A percentile compares a stretch with the other conserved stretches of the same genome.
Evolutionary conservation across 2,113 vertebrate genomes (phyloP).

Genomic region (Cyprinodon variegatus): DNA sequence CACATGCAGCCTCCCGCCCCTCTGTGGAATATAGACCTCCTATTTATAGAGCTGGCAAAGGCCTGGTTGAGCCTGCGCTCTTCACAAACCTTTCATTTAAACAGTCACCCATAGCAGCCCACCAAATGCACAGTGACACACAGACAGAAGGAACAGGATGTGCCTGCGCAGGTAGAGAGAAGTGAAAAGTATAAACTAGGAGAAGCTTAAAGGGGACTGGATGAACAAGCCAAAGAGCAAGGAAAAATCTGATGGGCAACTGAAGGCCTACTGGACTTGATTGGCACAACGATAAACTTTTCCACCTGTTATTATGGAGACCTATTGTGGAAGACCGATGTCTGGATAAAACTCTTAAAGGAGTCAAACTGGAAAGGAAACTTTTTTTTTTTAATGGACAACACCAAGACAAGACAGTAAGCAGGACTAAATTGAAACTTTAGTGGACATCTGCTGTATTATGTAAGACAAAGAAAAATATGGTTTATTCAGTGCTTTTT

Average conservation of each 20-base stretch:
- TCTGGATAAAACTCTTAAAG: slow-evolving; percentile 24
- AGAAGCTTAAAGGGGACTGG: slow-evolving; percentile 34
- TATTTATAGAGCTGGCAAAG: slow-evolving; percentile 80
- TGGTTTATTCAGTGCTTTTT: background rate
- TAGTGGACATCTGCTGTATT: slow-evolving; percentile 16
- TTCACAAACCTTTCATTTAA: slow-evolving; percentile 69
- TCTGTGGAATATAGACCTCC: slow-evolving; percentile 80
- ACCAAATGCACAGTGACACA: slow-evolving; percentile 40
- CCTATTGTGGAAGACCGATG: slow-evolving; percentile 42
- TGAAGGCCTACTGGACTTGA: slow-evolving; percentile 41
- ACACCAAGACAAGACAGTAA: slow-evolving; percentile 25
- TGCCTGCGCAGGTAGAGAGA: slow-evolving; percentile 35
- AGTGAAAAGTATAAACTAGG: slow-evolving; percentile 38
- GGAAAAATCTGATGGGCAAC: slow-evolving; percentile 27
- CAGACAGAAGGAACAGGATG: slow-evolving; percentile 46
- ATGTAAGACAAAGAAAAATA: slow-evolving; percentile 41
- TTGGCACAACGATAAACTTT: slow-evolving; percentile 41
- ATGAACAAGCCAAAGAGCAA: slow-evolving; percentile 34
- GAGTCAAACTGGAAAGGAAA: slow-evolving; percentile 20
- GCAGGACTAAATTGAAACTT: slow-evolving; percentile 24
- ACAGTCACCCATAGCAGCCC: slow-evolving; percentile 57
- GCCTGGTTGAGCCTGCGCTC: slow-evolving; percentile 67
- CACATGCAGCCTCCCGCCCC: slow-evolving; percentile 77
- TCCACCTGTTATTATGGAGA: slow-evolving; percentile 45
- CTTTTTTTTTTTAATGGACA: slow-evolving; percentile 37